phyloP scores from a whole-genome alignment of 1,140 invertebrate species.

The Solen grandis region DNA sequence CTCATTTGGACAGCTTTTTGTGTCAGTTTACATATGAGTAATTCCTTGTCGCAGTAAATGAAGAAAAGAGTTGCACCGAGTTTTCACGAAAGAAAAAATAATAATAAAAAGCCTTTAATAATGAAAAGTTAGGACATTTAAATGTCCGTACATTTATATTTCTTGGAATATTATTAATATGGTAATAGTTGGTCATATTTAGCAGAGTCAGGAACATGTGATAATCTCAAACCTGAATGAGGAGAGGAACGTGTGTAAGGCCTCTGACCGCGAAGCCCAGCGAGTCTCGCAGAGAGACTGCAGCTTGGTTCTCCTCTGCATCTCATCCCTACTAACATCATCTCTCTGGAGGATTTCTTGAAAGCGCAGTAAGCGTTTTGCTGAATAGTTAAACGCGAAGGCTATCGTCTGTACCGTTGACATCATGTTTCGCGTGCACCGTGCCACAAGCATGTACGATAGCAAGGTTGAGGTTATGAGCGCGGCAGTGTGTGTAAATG shows the following conservation, averaged over 20 bases:
- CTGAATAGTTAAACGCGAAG: constrained; percentile 50
- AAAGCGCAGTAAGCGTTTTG: constrained; percentile 22
- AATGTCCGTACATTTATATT: too few species aligned
- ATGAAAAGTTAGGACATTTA: too few species aligned
- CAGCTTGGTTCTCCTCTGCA: constrained; percentile 11
- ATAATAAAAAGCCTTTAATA: too few species aligned
- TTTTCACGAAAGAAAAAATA: too few species aligned
- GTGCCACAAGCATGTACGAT: constrained; percentile 38
- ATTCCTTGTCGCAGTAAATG: too few species aligned
- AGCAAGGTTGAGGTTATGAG: constrained; percentile 53
- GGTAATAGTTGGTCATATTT: too few species aligned
- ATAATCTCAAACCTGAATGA: too few species aligned
- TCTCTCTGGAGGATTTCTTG: constrained; percentile 1
- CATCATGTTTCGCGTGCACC: constrained; percentile 39
- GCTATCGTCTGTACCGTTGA: constrained; percentile 32
- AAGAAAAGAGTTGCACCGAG: too few species aligned
- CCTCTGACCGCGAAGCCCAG: constrained; percentile 34
- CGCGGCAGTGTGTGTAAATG: constrained; percentile 51
- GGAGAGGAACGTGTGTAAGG: constrained; percentile 39
- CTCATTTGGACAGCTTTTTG: too few species aligned
- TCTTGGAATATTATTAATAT: too few species aligned
- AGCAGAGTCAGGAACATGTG: too few species aligned
- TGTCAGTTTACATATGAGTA: too few species aligned
- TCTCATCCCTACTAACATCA: background rate
- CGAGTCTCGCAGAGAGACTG: constrained; percentile 39